These are phyloP conservation scores for Cygnus buccinator DNA, from an alignment of 2,113 vertebrate species.

Conservation along the genomic window DNA sequence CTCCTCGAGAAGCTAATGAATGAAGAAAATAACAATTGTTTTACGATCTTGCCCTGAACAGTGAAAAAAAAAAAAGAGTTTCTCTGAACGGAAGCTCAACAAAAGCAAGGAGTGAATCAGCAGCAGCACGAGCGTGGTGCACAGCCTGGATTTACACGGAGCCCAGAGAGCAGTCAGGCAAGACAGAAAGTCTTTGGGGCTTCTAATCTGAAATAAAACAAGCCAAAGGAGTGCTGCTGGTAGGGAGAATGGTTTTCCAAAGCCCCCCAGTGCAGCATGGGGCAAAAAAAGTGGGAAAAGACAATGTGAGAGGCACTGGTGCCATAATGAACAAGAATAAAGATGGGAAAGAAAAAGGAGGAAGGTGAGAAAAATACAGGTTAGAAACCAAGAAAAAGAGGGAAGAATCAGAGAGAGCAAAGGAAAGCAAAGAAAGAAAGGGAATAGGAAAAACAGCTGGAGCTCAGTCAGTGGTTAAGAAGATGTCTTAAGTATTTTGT, in stretches of 20 bases:
- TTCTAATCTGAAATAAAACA: not conserved
- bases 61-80: not conserved
- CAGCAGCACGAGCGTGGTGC: not conserved
- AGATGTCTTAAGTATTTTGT: not conserved
- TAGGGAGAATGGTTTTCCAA: not conserved
- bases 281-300: not conserved
- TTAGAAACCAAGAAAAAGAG: not conserved
- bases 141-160: not conserved
- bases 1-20: not conserved
- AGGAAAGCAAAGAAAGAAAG: not conserved
- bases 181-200: not conserved
- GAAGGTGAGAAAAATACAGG: not conserved
- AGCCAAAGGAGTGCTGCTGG: not conserved
- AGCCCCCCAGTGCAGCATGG: accelerated
- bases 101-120: not conserved
- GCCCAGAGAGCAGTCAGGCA: accelerated
- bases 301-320: not conserved
- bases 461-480: not conserved
- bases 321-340: not conserved
- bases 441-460: not conserved
- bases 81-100: not conserved
- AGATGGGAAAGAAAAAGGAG: not conserved
- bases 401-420: not conserved
- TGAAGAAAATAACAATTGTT: not conserved
- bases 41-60: not conserved